Conservation (phyloP, 2,797 vertebrate species). For the Brachyalestes nurse region DNA sequence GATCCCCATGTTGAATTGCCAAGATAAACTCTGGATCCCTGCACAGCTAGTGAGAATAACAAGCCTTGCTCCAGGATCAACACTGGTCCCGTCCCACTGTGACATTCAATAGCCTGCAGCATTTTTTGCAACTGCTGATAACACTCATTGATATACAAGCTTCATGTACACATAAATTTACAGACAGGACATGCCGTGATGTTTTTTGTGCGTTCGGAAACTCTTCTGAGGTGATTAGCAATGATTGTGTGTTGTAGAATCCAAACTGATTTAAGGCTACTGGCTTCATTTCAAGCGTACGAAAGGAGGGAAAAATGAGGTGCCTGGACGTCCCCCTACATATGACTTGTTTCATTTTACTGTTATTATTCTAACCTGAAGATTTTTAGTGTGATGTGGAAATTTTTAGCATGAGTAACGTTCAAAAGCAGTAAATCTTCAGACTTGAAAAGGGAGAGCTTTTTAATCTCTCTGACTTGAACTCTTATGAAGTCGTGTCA, state of each 20-base stretch:
- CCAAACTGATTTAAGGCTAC: slow-evolving; percentile 1
- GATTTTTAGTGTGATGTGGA: slow-evolving; percentile 11
- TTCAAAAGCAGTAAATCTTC: slow-evolving; percentile 24
- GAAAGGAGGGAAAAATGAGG: slow-evolving; percentile 10
- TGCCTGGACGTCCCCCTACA: slow-evolving; percentile 2
- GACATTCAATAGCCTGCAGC: slow-evolving; percentile 16
- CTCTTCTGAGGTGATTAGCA: background rate
- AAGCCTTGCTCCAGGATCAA: slow-evolving; percentile 31
- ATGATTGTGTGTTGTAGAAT: background rate
- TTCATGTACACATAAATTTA: slow-evolving; percentile 25
- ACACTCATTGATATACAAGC: slow-evolving; percentile 17
- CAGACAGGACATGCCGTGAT: background rate
- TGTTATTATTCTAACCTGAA: slow-evolving; percentile 32
- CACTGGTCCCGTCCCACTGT: slow-evolving; percentile 10
- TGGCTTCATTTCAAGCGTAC: background rate
- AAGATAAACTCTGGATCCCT: slow-evolving; percentile 32
- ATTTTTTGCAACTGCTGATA: slow-evolving; percentile 20
- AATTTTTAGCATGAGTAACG: slow-evolving; percentile 3
- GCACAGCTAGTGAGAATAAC: slow-evolving; percentile 20
- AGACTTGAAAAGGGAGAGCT: background rate
- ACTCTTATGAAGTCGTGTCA: slow-evolving; percentile 8
- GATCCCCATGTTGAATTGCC: slow-evolving; percentile 25
- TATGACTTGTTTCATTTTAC: slow-evolving; percentile 14
- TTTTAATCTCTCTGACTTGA: background rate
- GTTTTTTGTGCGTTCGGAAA: background rate